Conservation (phyloP, 2,888 invertebrate species). For the Pseudococcus jackbeardsleyi region DNA sequence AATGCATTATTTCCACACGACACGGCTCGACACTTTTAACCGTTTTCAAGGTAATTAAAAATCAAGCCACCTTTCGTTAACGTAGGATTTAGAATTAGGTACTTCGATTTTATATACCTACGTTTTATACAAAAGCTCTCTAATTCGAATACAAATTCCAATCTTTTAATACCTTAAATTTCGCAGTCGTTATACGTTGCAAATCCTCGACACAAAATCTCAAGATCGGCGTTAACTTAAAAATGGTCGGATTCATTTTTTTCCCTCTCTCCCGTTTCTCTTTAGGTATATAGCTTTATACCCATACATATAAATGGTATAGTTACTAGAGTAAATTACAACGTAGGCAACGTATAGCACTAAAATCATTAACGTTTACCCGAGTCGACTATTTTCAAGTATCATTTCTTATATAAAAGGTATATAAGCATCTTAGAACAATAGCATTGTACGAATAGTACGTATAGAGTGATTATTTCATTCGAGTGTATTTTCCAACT, state of each 20-base stretch:
- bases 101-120: neutral
- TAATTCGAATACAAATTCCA: neutral
- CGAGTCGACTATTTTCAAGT: too few relatives aligned
- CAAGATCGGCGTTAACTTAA: neutral
- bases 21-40: neutral
- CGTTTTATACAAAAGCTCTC: neutral
- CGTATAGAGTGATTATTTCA: neutral
- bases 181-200: neutral
- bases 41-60: neutral
- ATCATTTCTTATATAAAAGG: too few relatives aligned
- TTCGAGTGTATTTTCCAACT: neutral
- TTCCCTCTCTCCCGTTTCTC: neutral
- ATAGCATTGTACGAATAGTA: neutral
- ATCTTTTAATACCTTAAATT: neutral
- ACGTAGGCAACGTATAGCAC: neutral
- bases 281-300: neutral
- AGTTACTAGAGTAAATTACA: neutral
- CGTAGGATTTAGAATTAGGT: neutral
- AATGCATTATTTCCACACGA: neutral
- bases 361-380: too few relatives aligned
- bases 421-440: neutral
- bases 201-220: neutral
- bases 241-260: neutral
- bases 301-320: too few relatives aligned
- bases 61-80: neutral